phyloP scores from a whole-genome alignment of 2,113 vertebrate species.

The Xenopus tropicalis region UCB_Xtro_10.0 CM004446.2:146346001-146346500 shows the following conservation, averaged over 20 bases:
- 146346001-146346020: background rate
- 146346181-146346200: slow-evolving; percentile 12
- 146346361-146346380: too few relatives aligned
- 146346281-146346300: too few relatives aligned
- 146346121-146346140: slow-evolving; percentile 30
- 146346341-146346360: too few relatives aligned
- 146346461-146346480: too few relatives aligned
- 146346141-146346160: slow-evolving; percentile 39
- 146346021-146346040: slow-evolving; percentile 21
- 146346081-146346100: slow-evolving; percentile 26
- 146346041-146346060: slow-evolving; percentile 27
- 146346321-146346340: too few relatives aligned
- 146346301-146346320: too few relatives aligned
- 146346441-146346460: too few relatives aligned
- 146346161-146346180: slow-evolving; percentile 28
- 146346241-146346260: background rate
- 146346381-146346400: too few relatives aligned
- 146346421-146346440: too few relatives aligned
- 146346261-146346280: too few relatives aligned
- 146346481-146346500: too few relatives aligned
- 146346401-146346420: too few relatives aligned
- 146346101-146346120: background rate
- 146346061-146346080: slow-evolving; percentile 17
- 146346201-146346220: slow-evolving; percentile 2
- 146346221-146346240: background rate